These are phyloP conservation scores for Gymnogyps californianus DNA, from an alignment of 2,113 vertebrate genomes.

Conservation along the genomic window DNA sequence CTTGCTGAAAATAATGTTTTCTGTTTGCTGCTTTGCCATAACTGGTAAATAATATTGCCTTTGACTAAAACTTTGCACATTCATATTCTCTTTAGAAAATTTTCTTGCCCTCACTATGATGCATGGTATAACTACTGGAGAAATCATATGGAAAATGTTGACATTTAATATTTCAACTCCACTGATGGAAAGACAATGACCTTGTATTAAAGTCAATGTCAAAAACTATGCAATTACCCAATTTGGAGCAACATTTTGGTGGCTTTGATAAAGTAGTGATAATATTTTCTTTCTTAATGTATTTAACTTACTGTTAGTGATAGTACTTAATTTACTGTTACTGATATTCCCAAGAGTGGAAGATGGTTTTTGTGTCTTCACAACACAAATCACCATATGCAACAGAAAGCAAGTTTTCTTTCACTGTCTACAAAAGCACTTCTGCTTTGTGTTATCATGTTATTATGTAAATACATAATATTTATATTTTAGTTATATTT, in stretches of 20 bases:
- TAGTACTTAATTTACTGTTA: not conserved
- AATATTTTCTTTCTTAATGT: not conserved
- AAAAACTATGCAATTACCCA: not conserved
- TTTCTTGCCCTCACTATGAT: not conserved
- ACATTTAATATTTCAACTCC: not conserved
- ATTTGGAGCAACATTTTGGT: not conserved
- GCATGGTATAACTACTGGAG: not conserved
- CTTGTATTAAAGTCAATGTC: not conserved
- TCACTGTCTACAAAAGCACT: not conserved
- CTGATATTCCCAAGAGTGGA: not conserved
- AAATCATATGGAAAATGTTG: not conserved
- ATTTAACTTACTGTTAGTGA: not conserved
- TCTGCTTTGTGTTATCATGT: not conserved
- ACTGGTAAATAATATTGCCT: not conserved
- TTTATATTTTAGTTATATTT: not conserved
- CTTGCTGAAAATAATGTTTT: not conserved
- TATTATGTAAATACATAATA: not conserved
- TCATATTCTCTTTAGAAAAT: not conserved
- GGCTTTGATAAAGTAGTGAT: not conserved
- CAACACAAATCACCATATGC: not conserved
- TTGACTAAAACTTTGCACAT: not conserved
- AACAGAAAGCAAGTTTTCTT: not conserved
- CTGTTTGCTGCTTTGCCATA: not conserved
- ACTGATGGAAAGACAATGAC: not conserved
- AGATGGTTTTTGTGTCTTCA: not conserved